Evolutionary conservation across 2,113 vertebrate genomes (phyloP).

Genomic region (Pycnonotus jocosus): DNA sequence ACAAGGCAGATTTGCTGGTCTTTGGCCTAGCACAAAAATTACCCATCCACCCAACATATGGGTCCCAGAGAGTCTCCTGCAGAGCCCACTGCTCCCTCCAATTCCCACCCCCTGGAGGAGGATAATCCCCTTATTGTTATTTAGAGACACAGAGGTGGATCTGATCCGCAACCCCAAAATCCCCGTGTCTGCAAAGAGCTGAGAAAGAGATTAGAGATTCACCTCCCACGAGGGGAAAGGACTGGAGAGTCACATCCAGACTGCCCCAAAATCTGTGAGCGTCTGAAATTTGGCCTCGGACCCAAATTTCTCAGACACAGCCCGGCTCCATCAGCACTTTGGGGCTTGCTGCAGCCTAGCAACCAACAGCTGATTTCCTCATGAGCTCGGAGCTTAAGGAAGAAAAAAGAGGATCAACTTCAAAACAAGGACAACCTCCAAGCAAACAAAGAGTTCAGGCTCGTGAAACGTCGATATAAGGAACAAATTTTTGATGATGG

Average conservation of each 20-base stretch:
- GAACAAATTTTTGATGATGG: neutral
- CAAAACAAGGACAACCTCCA: neutral
- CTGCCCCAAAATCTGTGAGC: neutral
- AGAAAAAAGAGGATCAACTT: conserved; percentile 19
- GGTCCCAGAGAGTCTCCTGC: conserved; percentile 30
- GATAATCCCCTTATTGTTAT: conserved; percentile 56
- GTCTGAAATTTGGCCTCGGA: conserved; percentile 33
- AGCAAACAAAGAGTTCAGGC: neutral
- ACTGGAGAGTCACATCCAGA: neutral
- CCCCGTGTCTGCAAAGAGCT: neutral
- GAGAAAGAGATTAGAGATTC: conserved; percentile 29
- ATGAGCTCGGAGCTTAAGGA: neutral
- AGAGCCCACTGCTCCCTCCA: conserved; percentile 13
- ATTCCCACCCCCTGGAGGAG: neutral
- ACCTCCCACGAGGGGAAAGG: neutral
- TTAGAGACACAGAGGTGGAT: conserved; percentile 22
- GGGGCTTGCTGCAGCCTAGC: conserved; percentile 36
- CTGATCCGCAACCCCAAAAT: conserved; percentile 30
- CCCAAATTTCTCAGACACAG: conserved; percentile 9
- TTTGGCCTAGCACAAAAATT: conserved; percentile 15
- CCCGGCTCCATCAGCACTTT: neutral
- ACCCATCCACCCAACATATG: conserved; percentile 49
- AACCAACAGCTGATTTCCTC: conserved; percentile 23
- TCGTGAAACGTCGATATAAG: accelerated
- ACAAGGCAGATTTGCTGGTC: neutral